These are phyloP conservation scores for Valencia hispanica DNA, from an alignment of 2,797 vertebrate genomes.

Conservation along the genomic window DNA sequence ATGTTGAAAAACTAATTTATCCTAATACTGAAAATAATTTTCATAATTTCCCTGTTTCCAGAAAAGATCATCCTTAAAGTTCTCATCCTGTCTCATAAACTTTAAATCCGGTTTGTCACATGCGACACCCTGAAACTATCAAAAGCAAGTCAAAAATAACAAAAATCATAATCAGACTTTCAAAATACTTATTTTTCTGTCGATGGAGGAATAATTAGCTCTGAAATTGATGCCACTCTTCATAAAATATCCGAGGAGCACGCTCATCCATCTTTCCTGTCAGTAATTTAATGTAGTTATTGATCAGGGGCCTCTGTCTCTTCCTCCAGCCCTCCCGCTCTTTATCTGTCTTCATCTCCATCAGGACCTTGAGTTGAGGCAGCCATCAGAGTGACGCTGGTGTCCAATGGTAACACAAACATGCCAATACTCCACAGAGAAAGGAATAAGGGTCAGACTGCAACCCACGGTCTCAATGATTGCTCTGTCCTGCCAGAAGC, in stretches of 20 bases:
- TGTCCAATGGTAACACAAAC: constrained; percentile 60
- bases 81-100: background rate
- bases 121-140: background rate
- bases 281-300: constrained; percentile 25
- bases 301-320: constrained; percentile 24
- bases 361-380: constrained; percentile 59
- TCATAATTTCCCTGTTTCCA: no score
- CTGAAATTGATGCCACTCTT: background rate
- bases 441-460: constrained; percentile 54
- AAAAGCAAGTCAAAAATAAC: background rate
- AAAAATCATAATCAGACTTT: background rate
- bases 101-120: background rate
- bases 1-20: no score
- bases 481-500: constrained; percentile 53
- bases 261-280: background rate
- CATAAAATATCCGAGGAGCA: background rate
- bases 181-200: background rate
- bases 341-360: constrained; percentile 50
- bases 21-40: no score
- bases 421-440: constrained; percentile 39
- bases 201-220: background rate
- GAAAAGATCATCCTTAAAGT: background rate
- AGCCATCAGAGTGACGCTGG: constrained; percentile 57
- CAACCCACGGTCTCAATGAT: constrained; percentile 64
- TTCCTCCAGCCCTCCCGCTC: constrained; percentile 3